Evolutionary conservation across 1,140 invertebrate genomes (phyloP), one percentile per base, ranked within the genome.

Genomic region (Heterodera schachtii): DNA sequence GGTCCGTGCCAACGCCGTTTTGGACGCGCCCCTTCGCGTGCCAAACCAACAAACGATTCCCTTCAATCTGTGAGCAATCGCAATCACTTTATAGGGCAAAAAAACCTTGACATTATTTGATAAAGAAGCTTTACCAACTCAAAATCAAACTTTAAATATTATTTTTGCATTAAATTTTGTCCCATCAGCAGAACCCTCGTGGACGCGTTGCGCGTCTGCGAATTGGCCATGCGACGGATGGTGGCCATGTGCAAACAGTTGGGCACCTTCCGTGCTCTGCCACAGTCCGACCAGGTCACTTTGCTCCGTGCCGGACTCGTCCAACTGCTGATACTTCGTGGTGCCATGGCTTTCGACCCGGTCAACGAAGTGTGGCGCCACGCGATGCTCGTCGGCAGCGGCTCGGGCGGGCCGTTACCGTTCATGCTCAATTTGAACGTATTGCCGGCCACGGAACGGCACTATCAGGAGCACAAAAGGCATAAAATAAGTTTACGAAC

Each of bases 261-360:
- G 74, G 60, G 43, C 49, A n/a, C 60, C 74, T 75, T 75, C n/a
- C 74, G 60, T 19, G 9, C 49, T 1, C 74, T 75, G 49, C 60
- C 49, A 21, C 74, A 44, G 7, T 66, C 44, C 19, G 74, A 75
- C 19, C 49, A 75, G 21, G 13, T 75, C 31, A 13, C n/a, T 75
- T n/a, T 75, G 60, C n/a, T 75, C 6, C 49, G 60, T 43, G 74
- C 49, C 31, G 74, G 74, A 6, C 49, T 66, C 31, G 47, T 57
- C 46, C 41, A 69, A 21, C 21, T 75, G 74, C 74, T 75, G 60
- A 75, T 75, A 13, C 74, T 75, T 11, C 74, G 74, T n/a, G 74
- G 74, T n/a, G 74, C 60, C 13, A 75, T 75, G 74, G 74, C 74
- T 11, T 75, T 60, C 43, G 74, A 75, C 31, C 60, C 74, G 49